Evolutionary conservation across 1,140 invertebrate genomes (phyloP).

Genomic region (Drosophila trapezifrons): DNA sequence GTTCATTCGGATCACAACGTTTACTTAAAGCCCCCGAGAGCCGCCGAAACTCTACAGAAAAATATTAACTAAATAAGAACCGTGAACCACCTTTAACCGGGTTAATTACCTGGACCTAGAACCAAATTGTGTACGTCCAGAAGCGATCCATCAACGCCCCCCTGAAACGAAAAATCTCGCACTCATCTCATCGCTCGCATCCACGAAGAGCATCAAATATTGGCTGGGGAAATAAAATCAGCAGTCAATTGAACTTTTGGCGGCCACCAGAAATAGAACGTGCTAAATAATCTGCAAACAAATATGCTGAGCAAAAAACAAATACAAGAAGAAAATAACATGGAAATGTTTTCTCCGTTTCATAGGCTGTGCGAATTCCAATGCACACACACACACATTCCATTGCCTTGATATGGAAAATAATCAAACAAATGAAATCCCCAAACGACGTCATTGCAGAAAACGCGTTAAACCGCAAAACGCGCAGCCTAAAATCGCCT

Average conservation of each 20-base stretch:
- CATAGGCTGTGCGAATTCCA: slow-evolving; percentile 54
- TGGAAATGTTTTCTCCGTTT: slow-evolving; percentile 55
- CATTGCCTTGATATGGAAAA: slow-evolving; percentile 46
- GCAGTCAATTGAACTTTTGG: slow-evolving; percentile 59
- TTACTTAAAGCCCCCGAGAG: background rate
- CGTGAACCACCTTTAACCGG: slow-evolving; percentile 14
- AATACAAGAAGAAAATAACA: slow-evolving; percentile 22
- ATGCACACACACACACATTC: slow-evolving; percentile 38
- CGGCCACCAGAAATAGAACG: slow-evolving; percentile 59
- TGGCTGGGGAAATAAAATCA: slow-evolving; percentile 45
- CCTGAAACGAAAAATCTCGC: slow-evolving; percentile 28
- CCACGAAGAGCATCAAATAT: slow-evolving; percentile 35
- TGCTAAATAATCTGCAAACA: slow-evolving; percentile 44
- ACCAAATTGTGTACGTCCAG: slow-evolving; percentile 14
- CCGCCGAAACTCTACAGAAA: background rate
- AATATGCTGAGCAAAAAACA: slow-evolving; percentile 19
- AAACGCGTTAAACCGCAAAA: slow-evolving; percentile 4
- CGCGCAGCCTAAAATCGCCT: slow-evolving; percentile 26
- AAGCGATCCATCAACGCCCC: slow-evolving; percentile 24
- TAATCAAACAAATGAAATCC: slow-evolving; percentile 38
- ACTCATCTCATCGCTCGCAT: slow-evolving; percentile 14
- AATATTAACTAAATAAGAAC: slow-evolving; percentile 2
- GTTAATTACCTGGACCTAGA: slow-evolving; percentile 24
- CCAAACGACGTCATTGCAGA: slow-evolving; percentile 42
- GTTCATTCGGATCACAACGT: slow-evolving; percentile 47